Percentiles rank a stretch among this genome's conserved stretches.
These are phyloP conservation scores for Coelopa frigida DNA, from an alignment of 1,140 invertebrate species.

Conservation along the genomic window DNA sequence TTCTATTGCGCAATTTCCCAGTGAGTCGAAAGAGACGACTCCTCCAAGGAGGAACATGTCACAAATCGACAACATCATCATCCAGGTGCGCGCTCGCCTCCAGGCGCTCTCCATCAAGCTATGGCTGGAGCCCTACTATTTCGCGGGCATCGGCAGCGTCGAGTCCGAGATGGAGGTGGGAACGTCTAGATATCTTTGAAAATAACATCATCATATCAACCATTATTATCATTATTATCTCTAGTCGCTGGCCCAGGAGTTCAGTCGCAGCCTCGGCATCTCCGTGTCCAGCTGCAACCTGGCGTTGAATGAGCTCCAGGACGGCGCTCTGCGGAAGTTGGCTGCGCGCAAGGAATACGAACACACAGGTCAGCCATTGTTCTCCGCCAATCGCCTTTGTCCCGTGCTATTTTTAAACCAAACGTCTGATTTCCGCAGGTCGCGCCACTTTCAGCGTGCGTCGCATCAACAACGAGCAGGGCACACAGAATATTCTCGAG, in stretches of 20 bases:
- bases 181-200: background rate
- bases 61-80: constrained; percentile 53
- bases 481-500: constrained; percentile 31
- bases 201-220: too few relatives aligned
- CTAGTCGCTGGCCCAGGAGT: constrained; percentile 55
- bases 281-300: constrained; percentile 46
- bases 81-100: constrained; percentile 56
- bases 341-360: constrained; percentile 55
- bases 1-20: too few relatives aligned
- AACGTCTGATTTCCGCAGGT: constrained; percentile 7
- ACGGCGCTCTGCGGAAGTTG: constrained; percentile 60
- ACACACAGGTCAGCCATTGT: constrained; percentile 53
- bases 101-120: constrained; percentile 61
- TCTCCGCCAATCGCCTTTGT: too few relatives aligned
- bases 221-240: constrained; percentile 18
- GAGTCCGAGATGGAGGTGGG: constrained; percentile 47
- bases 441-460: constrained; percentile 38
- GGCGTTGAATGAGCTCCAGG: constrained; percentile 55
- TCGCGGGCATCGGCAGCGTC: constrained; percentile 44
- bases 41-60: constrained; percentile 31
- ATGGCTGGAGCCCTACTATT: constrained; percentile 63
- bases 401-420: background rate
- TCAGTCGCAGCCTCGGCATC: constrained; percentile 50
- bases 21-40: too few relatives aligned
- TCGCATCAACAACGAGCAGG: constrained; percentile 27